Evolutionary conservation across 1,140 invertebrate genomes (phyloP).

Genomic region (Cydia strobilella): DNA sequence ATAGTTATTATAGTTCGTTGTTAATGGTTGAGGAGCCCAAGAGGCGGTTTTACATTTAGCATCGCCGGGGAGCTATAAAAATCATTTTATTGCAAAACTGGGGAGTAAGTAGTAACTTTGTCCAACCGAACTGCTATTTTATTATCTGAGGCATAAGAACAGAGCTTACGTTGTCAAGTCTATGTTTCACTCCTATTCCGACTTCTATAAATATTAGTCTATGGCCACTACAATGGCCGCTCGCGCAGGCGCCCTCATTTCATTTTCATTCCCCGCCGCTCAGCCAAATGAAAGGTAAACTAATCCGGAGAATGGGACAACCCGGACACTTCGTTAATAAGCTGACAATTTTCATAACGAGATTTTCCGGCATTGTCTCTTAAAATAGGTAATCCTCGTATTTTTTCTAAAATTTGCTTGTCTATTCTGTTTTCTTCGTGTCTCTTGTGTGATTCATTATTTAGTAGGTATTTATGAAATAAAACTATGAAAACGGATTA

Average conservation of each 20-base stretch:
- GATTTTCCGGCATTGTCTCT: not conserved
- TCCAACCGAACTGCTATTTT: too few species aligned
- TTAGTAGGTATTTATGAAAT: too few species aligned
- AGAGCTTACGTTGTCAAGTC: not conserved
- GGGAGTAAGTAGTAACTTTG: too few species aligned
- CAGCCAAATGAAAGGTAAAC: slow-evolving; percentile 70
- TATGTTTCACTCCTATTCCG: not conserved
- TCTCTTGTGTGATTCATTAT: too few species aligned
- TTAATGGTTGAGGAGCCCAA: too few species aligned
- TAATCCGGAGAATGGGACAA: slow-evolving; percentile 59
- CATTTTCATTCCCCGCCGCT: slow-evolving; percentile 47
- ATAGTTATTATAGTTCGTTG: too few species aligned
- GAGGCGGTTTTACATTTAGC: too few species aligned
- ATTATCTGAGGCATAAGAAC: too few species aligned
- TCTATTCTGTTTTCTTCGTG: not conserved
- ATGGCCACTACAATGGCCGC: not conserved
- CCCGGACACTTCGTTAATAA: slow-evolving; percentile 13
- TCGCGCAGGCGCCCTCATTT: slow-evolving; percentile 41
- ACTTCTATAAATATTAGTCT: not conserved
- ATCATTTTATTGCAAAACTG: too few species aligned
- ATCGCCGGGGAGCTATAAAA: too few species aligned
- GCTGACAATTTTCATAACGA: slow-evolving; percentile 20
- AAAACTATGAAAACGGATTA: too few species aligned
- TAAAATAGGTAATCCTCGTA: not conserved
- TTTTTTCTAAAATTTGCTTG: not conserved